Percentiles rank a stretch among this genome's conserved stretches.
These are phyloP conservation scores for Eonycteris spelaea DNA, from an alignment of 2,113 vertebrate species.

Conservation along the genomic window DNA sequence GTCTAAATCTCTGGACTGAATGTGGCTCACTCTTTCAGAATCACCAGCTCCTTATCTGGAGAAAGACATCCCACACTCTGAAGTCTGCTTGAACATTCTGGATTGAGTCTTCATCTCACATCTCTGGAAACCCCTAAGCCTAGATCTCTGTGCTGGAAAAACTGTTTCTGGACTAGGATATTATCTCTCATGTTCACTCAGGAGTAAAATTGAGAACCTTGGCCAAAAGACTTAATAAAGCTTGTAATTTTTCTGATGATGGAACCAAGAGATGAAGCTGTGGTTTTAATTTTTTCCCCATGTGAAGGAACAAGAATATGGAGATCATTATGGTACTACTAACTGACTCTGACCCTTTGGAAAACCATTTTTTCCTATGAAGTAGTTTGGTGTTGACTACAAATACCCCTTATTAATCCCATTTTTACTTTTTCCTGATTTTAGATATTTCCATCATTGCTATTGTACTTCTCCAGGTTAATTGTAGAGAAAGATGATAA, in stretches of 20 bases:
- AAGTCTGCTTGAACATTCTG: background rate
- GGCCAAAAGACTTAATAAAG: background rate
- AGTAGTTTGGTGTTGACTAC: background rate
- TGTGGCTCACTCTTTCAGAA: background rate
- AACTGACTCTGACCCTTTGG: background rate
- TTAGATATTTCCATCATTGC: background rate
- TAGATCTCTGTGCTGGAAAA: background rate
- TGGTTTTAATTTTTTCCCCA: background rate
- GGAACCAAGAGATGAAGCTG: background rate
- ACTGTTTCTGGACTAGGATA: background rate
- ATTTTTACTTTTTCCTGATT: background rate
- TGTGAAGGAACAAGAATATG: background rate
- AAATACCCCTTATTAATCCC: background rate
- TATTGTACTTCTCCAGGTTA: conserved; percentile 10
- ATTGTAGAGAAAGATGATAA: background rate
- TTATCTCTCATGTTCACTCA: background rate
- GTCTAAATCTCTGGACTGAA: background rate
- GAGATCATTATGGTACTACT: background rate
- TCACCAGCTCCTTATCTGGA: background rate
- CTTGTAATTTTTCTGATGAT: background rate
- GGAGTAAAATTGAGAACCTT: background rate
- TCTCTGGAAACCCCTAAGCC: background rate
- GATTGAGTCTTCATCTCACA: background rate
- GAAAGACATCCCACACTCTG: background rate
- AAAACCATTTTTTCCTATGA: conserved; percentile 22